A percentile compares a stretch with the other conserved stretches of the same genome.
phyloP scores from a whole-genome alignment of 2,888 invertebrate genomes.

The Bellardia pandia region DNA sequence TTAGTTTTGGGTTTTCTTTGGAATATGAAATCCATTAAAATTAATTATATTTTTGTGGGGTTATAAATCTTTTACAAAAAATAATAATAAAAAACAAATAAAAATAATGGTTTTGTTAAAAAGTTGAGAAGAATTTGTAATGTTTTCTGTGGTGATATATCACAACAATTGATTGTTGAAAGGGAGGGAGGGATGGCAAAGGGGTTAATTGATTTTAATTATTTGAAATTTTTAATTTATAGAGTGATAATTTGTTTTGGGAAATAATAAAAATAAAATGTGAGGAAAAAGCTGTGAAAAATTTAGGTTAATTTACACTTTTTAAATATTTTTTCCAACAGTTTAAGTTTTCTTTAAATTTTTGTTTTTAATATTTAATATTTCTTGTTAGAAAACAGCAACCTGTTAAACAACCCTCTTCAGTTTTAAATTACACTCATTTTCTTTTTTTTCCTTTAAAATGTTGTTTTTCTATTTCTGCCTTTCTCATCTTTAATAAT shows the following conservation, averaged over 20 bases:
- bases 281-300: not conserved
- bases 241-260: not conserved
- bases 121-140: not conserved
- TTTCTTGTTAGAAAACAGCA: not conserved
- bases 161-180: not conserved
- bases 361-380: not conserved
- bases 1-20: conserved; percentile 56
- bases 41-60: conserved; percentile 81
- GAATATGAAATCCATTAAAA: conserved; percentile 79
- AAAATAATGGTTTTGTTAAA: not conserved
- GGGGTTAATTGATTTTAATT: conserved; percentile 29
- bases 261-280: not conserved
- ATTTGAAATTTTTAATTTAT: conserved; percentile 5
- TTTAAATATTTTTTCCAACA: too few relatives aligned
- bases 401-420: not conserved
- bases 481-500: conserved; percentile 49
- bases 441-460: not conserved
- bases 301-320: not conserved
- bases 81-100: conserved; percentile 12
- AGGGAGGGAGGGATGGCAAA: not conserved
- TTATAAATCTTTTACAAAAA: conserved; percentile 78
- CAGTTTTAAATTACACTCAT: conserved; percentile 10
- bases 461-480: not conserved
- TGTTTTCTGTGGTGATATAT: not conserved
- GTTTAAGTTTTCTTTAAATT: not conserved